Conservation (phyloP, 2,113 vertebrate genomes). For the Ibidorhyncha struthersii region DNA sequence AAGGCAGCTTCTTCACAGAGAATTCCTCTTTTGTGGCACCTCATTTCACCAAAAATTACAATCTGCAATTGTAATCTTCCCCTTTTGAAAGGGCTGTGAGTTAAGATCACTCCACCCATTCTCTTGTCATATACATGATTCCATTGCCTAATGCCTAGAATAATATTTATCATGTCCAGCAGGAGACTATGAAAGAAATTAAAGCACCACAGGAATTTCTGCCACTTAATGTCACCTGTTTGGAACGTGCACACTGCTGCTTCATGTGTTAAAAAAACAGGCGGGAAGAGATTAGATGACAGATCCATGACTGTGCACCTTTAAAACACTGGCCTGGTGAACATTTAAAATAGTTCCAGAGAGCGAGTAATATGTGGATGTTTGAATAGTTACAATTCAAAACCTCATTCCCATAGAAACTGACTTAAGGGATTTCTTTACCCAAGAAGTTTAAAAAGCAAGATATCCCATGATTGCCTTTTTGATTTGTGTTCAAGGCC, state of each 20-base stretch:
- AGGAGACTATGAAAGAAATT: background rate
- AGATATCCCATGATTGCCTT: background rate
- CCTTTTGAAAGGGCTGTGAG: background rate
- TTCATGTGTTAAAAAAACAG: background rate
- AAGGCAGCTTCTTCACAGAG: background rate
- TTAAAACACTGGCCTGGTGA: background rate
- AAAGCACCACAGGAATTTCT: background rate
- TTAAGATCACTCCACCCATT: background rate
- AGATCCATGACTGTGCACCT: background rate
- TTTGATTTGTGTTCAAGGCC: background rate
- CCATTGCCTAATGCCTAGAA: background rate
- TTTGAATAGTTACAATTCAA: background rate
- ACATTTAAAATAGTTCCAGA: background rate
- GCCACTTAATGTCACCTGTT: background rate
- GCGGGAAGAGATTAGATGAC: conserved; percentile 4
- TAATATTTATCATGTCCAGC: background rate
- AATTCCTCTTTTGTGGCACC: background rate
- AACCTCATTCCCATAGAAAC: background rate
- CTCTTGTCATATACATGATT: fast-evolving
- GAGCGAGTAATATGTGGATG: background rate
- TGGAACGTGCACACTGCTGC: background rate
- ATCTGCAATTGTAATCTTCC: background rate
- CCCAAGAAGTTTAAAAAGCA: background rate
- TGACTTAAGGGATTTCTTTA: background rate
- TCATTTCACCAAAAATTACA: background rate